A percentile compares a stretch with the other conserved stretches of the same genome.
Conservation (phyloP, 2,113 vertebrate genomes). For the Panurus biarmicus region DNA sequence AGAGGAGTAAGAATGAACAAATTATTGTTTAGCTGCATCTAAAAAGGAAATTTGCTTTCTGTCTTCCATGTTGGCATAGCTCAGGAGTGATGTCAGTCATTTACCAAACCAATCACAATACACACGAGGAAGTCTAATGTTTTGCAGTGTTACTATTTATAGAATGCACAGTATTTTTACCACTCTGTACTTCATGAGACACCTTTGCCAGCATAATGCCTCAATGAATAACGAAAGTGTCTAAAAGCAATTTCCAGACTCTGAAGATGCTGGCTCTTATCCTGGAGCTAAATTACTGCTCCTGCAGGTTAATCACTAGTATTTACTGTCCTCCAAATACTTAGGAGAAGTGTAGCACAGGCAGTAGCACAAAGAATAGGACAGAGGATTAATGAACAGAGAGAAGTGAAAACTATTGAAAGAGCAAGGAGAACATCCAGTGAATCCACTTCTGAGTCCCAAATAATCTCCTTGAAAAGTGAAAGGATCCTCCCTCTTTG, state of each 20-base stretch:
- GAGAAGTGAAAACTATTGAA: slow-evolving; percentile 40
- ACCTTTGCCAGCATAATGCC: not conserved
- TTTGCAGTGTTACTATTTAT: not conserved
- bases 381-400: slow-evolving; percentile 43
- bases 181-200: not conserved
- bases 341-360: slow-evolving; percentile 12
- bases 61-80: not conserved
- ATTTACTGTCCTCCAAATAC: slow-evolving; percentile 20
- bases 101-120: not conserved
- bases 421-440: not conserved
- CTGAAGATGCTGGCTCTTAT: not conserved
- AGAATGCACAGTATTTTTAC: not conserved
- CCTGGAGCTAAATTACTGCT: slow-evolving; percentile 44
- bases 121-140: not conserved
- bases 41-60: not conserved
- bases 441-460: not conserved
- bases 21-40: not conserved
- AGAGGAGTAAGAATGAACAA: not conserved
- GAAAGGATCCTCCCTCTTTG: not conserved
- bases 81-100: not conserved
- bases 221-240: not conserved
- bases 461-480: not conserved
- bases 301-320: slow-evolving; percentile 17
- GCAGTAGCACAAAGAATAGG: slow-evolving; percentile 38
- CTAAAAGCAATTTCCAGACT: not conserved